A percentile compares a stretch with the other conserved stretches of the same genome.
phyloP scores from a whole-genome alignment of 2,113 vertebrate species.

The Corythornis vintsioides region DNA sequence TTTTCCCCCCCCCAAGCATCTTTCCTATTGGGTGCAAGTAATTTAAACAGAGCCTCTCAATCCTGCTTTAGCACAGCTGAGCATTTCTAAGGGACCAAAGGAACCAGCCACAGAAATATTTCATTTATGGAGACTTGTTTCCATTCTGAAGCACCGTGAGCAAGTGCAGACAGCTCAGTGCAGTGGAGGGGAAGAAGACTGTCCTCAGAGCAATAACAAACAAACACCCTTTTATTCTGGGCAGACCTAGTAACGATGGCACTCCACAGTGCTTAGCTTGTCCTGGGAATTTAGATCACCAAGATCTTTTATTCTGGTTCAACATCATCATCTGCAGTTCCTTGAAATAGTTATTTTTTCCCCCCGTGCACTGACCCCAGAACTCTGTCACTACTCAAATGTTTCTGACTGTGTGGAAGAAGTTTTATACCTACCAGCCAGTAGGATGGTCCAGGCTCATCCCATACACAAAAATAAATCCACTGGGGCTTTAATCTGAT shows the following conservation, averaged over 20 bases:
- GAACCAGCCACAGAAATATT: neutral
- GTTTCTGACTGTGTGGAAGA: neutral
- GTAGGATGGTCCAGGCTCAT: neutral
- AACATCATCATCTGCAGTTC: neutral
- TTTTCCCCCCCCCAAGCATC: neutral
- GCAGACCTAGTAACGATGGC: neutral
- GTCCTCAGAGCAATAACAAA: constrained; percentile 51
- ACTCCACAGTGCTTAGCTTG: neutral
- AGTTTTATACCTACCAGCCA: neutral
- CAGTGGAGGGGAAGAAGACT: constrained; percentile 47
- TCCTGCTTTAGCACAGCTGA: neutral
- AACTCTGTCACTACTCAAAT: neutral
- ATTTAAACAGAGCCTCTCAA: neutral
- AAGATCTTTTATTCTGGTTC: constrained; percentile 18
- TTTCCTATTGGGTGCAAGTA: neutral
- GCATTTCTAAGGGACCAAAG: neutral
- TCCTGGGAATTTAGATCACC: constrained; percentile 31
- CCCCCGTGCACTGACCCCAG: neutral
- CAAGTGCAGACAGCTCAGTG: neutral
- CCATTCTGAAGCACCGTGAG: constrained; percentile 27
- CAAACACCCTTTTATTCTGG: constrained; percentile 52
- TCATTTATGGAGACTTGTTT: neutral
- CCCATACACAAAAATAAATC: neutral
- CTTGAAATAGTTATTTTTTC: neutral
- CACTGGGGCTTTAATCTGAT: neutral